Evolutionary conservation across 2,797 vertebrate species (phyloP), one percentile per base, ranked within the genome.

Genomic region (Varecia variegata): DNA sequence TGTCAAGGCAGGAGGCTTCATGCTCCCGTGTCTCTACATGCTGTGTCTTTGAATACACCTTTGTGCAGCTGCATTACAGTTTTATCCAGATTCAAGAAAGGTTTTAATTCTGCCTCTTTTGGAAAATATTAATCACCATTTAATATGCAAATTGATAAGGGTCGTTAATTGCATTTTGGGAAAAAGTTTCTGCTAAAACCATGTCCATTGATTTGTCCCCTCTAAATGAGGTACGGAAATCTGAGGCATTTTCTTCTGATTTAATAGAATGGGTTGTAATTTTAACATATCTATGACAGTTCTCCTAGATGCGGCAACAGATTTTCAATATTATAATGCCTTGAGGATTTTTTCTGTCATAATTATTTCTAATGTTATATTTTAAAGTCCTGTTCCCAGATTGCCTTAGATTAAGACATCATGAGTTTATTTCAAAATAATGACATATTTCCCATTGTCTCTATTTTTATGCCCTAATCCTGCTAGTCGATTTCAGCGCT

Each of bases 111-210:
- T 90, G 38, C 74, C 65, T 95, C 3, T 65, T 92, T 80, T 25
- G 35, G 40, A 73, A 95, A 88, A 77, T 77, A 81, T 45, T 95
- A 88, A 82, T 68, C 12, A n/a, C 67, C 2, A 76, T 80, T 95
- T 90, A 88, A 90, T 83, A 77, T 90, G 50, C 38, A 96, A 94
- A 95, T 68, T 56, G 45, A 2, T 82, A 74, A 93, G n/a, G 6
- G 14, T 50, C 92, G 96, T 84, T 89, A 68, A 70, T 93, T 91
- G 86, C 12, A 84, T 79, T 85, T 85, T 40, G 21, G n/a, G 10
- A 38, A 84, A 95, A 73, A 60, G 9, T 76, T 96, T 92, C 67
- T 82, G 9, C 62, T 90, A 67, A 96, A 94, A 56, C 47, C 17
- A 40, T 74, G 76, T 60, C 52, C 65, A 21, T 77, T 82, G 45